Evolutionary conservation across 2,113 vertebrate genomes (phyloP), one percentile per base, ranked within the genome.

Genomic region (Panthera leo): DNA sequence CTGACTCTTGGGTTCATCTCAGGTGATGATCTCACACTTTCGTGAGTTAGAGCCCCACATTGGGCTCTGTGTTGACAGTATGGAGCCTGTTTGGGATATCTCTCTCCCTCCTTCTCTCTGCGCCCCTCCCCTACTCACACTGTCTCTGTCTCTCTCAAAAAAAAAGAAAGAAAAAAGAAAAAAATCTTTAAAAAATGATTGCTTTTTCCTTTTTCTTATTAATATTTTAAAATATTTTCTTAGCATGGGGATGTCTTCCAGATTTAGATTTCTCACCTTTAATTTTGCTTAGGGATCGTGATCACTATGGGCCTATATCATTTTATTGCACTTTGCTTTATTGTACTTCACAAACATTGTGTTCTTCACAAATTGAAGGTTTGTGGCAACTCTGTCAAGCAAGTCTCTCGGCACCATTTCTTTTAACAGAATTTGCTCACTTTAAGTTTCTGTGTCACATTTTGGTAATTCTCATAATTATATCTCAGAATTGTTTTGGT

Each of bases 141-240:
- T 58, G 55, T 58, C 6, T 58, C 55, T 58, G 55, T 58, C 55
- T 58, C 55, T 58, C 55, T 58, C 55, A 58, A 58, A 58, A 58
- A 18, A 9, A 45, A 45, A 45, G 7, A 45, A 45, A 45, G 45
- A 45, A 45, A 45, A 45, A 45, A 45, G 45, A 45, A 58, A 58
- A 55, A 58, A 55, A 55, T 55, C 5, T 55, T 55, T 55, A 18
- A 16, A 55, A 53, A 53, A 55, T 82, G 53, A 80, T 25, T 53
- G 19, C 15, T 31, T 58, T 61, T 94, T 70, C 23, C 34, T 86
- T 91, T 94, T 16, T 82, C 42, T 94, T n/a, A 88, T 25, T 82
- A 76, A 96, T 58, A 83, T 78, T 94, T 92, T 70, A 65, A 51
- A 95, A 42, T 82, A 42, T 55, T 96, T 89, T 79, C 36, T 63